Evolutionary conservation across 1,140 invertebrate species (phyloP).

Genomic region (Copidosoma floridanum): DNA sequence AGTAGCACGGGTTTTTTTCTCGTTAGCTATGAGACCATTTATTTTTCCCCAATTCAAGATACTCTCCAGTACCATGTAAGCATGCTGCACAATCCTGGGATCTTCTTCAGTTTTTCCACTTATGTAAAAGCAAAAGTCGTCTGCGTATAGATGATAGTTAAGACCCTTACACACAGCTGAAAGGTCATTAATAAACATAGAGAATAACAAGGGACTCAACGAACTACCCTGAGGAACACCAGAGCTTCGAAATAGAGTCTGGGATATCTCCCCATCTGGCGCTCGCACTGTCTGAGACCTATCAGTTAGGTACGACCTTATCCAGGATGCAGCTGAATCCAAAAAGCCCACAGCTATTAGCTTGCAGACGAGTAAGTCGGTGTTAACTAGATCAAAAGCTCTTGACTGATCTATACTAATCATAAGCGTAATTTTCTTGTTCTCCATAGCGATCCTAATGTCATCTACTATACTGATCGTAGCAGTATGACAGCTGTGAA

Average conservation of each 20-base stretch:
- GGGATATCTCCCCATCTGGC: background rate
- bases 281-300: too few relatives aligned
- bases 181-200: background rate
- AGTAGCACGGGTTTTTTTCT: background rate
- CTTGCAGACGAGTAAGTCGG: slow-evolving; percentile 9
- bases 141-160: background rate
- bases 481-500: slow-evolving; percentile 35
- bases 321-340: too few relatives aligned
- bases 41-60: background rate
- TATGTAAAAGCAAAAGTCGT: background rate
- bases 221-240: background rate
- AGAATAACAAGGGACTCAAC: background rate
- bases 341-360: slow-evolving; percentile 1
- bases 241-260: background rate
- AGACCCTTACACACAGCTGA: background rate
- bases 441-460: slow-evolving; percentile 34
- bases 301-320: too few relatives aligned
- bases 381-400: slow-evolving; percentile 37
- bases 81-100: background rate
- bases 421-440: slow-evolving; percentile 31
- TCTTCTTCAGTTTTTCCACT: background rate
- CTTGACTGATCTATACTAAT: slow-evolving; percentile 40
- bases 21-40: background rate
- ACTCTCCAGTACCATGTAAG: background rate
- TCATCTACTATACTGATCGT: slow-evolving; percentile 39